Base-by-base conservation (phyloP, 1,140 invertebrate genomes). In the Theocolax elegans region DNA sequence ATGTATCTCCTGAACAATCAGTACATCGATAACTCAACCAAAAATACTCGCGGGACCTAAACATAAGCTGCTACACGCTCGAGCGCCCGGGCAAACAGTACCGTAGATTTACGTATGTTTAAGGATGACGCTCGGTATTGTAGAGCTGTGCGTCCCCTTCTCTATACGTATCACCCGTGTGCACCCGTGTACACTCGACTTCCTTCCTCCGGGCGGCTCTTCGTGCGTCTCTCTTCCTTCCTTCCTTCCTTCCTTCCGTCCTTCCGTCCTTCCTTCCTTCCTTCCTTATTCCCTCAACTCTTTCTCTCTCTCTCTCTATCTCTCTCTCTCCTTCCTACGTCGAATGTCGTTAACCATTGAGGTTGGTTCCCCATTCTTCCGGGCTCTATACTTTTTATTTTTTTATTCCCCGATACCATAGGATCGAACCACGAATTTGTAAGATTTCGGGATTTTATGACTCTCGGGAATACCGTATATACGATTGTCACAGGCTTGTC, bases 111-210 rank as follows among this genome's bases (percentile, higher is more conserved):
- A 35, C 48, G 40, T 31, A 62, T 69, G 56, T 40, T 64, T 53
- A 73, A 64, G 75, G 70, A 76, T 76, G 74, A 74, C 73, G 54
- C 56, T n/a, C 17, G 56, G 38, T 35, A 59, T 59, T 59, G 56
- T 59, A 35, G 10, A 35, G 4, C 31, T 6, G 10, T n/a, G n/a
- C n/a, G n/a, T n/a, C n/a, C n/a, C n/a, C n/a, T n/a, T n/a, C n/a
- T n/a, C n/a, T n/a, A n/a, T n/a, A n/a, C n/a, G n/a, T n/a, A n/a
- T n/a, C n/a, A n/a, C 42, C 10, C 42, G n/a, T 38, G 19, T 15
- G 38, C 38, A 42, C n/a, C n/a, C n/a, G n/a, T n/a, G n/a, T n/a
- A n/a, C n/a, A n/a, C n/a, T n/a, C n/a, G n/a, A n/a, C n/a, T n/a
- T n/a, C n/a, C n/a, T n/a, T n/a, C n/a, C 58, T 44, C 56, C 21